Conservation (phyloP, 2,797 vertebrate species). For the Anniella stebbinsi region DNA sequence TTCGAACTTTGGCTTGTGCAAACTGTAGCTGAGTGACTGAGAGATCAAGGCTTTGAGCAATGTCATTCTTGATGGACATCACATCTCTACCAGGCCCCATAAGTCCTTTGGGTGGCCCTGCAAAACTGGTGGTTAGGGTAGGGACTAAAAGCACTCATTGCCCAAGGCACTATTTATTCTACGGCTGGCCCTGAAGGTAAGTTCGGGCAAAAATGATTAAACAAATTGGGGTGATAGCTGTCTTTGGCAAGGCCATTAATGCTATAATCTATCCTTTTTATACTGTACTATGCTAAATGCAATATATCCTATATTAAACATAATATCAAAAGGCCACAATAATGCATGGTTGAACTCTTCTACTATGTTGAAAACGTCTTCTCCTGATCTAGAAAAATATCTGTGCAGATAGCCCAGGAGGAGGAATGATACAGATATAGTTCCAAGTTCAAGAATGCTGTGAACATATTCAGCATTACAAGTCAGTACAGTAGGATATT, state of each 20-base stretch:
- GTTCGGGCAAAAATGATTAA: constrained; percentile 32
- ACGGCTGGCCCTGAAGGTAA: constrained; percentile 68
- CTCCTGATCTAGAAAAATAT: not conserved
- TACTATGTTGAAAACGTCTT: not conserved
- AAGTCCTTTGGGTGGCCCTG: too few relatives aligned
- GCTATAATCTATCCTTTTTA: not conserved
- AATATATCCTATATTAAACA: not conserved
- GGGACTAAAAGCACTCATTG: too few relatives aligned
- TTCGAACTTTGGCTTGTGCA: too few relatives aligned
- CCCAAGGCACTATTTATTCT: too few relatives aligned
- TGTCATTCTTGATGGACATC: too few relatives aligned
- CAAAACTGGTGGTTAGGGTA: too few relatives aligned
- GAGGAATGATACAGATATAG: not conserved
- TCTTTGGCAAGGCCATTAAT: not conserved
- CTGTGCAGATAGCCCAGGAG: not conserved
- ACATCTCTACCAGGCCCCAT: too few relatives aligned
- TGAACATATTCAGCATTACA: not conserved
- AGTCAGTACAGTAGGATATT: not conserved
- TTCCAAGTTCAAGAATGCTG: not conserved
- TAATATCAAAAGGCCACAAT: not conserved
- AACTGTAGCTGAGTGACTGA: too few relatives aligned
- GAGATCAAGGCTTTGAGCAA: too few relatives aligned
- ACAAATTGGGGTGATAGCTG: constrained; percentile 4
- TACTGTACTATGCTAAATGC: not conserved
- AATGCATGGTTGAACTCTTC: not conserved